A percentile compares a stretch with the other conserved stretches of the same genome.
Conservation (phyloP, 1,140 invertebrate species). For the Sminthurinus signatus region DNA sequence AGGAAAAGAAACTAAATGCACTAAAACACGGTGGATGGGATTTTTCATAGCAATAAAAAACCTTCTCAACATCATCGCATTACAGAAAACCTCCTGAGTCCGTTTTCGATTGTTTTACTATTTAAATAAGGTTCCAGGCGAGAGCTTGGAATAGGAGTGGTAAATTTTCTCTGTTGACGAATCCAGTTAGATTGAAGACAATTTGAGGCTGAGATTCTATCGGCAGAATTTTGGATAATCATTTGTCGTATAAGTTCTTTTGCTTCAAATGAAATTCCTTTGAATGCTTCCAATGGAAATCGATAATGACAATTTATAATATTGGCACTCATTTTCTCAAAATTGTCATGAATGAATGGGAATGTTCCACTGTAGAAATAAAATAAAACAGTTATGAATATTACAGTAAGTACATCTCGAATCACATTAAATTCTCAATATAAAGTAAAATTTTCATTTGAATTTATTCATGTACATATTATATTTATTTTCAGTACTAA, state of each 20-base stretch:
- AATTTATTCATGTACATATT: constrained; percentile 6
- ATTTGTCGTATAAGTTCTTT: constrained; percentile 60
- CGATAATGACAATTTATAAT: constrained; percentile 63
- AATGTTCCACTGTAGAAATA: constrained; percentile 59
- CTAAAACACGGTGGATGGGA: too few species aligned
- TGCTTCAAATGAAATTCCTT: constrained; percentile 60
- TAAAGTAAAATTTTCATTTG: constrained; percentile 5
- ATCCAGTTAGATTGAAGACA: constrained; percentile 55
- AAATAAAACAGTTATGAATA: constrained; percentile 44
- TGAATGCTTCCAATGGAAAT: constrained; percentile 74
- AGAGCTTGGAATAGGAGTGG: constrained; percentile 25
- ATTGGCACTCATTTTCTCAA: constrained; percentile 75
- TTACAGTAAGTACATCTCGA: too few species aligned
- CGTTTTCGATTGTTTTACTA: constrained; percentile 35
- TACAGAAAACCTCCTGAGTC: constrained; percentile 23
- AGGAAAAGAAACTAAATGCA: too few species aligned
- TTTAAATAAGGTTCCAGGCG: constrained; percentile 28
- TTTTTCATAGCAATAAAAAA: too few species aligned
- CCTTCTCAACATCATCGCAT: background rate
- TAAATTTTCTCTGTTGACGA: constrained; percentile 34
- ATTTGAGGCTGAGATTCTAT: constrained; percentile 51
- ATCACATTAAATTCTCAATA: too few species aligned
- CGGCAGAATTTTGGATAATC: constrained; percentile 54
- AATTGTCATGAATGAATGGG: constrained; percentile 72
- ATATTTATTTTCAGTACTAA: too few species aligned